Percentiles rank a stretch among this genome's conserved stretches.
Conservation (phyloP, 1,140 invertebrate genomes). For the Orchestia grillus region DNA sequence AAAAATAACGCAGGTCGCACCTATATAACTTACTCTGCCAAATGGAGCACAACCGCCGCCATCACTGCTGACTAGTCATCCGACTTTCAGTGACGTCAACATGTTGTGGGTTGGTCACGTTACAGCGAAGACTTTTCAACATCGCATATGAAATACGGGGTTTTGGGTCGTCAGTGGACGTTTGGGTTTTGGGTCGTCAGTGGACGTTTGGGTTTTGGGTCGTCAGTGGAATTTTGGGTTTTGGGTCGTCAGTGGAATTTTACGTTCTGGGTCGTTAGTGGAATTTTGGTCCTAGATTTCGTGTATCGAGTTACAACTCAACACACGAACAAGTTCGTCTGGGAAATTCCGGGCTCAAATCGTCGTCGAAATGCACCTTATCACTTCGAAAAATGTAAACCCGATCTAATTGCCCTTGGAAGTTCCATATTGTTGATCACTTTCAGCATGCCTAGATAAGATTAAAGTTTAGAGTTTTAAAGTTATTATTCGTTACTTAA, state of each 20-base stretch:
- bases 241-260: not conserved
- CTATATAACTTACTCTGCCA: not conserved
- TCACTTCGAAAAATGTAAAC: no score
- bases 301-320: no score
- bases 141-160: not conserved
- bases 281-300: no score
- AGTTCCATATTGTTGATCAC: no score
- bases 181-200: not conserved
- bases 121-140: not conserved
- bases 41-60: not conserved
- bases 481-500: not conserved
- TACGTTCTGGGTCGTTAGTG: no score
- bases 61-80: not conserved
- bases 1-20: not conserved
- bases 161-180: not conserved
- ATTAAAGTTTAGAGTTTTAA: no score
- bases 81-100: not conserved
- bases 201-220: not conserved
- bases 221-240: not conserved
- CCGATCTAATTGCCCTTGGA: no score
- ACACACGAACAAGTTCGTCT: no score
- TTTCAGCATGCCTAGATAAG: no score
- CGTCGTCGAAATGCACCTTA: no score
- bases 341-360: no score
- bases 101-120: not conserved